phyloP scores from a whole-genome alignment of 2,113 vertebrate species.

The Poeciliopsis prolifica region DNA sequence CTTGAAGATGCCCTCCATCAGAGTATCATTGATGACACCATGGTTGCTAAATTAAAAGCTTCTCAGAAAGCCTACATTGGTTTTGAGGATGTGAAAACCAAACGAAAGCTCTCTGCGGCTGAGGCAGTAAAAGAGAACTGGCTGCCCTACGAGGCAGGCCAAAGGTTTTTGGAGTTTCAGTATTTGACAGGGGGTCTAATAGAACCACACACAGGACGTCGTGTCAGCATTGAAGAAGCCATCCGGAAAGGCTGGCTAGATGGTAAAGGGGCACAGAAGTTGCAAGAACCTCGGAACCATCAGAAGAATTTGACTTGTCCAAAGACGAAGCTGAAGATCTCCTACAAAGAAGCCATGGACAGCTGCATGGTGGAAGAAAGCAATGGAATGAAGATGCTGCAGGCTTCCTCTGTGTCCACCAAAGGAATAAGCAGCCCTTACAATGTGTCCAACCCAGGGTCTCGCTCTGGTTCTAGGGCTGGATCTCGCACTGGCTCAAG shows the following conservation, averaged over 20 bases:
- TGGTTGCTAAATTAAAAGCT: slow-evolving; percentile 90
- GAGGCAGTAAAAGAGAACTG: slow-evolving; percentile 96
- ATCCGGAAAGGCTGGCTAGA: slow-evolving; percentile 91
- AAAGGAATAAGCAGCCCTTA: slow-evolving; percentile 98
- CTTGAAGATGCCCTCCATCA: slow-evolving; percentile 90
- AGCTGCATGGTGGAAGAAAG: slow-evolving; percentile 96
- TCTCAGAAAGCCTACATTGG: slow-evolving; percentile 93
- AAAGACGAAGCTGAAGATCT: slow-evolving; percentile 98
- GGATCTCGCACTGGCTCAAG: slow-evolving; percentile 74
- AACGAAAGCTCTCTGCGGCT: slow-evolving; percentile 92
- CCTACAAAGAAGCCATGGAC: slow-evolving; percentile 95
- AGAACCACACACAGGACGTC: slow-evolving; percentile 84
- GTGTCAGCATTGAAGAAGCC: slow-evolving; percentile 89
- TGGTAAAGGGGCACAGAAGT: slow-evolving; percentile 87
- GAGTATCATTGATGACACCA: slow-evolving; percentile 89
- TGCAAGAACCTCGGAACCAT: slow-evolving; percentile 88
- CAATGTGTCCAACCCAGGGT: slow-evolving; percentile 90
- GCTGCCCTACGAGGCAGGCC: slow-evolving; percentile 95
- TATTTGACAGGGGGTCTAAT: slow-evolving; percentile 93
- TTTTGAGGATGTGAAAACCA: slow-evolving; percentile 93
- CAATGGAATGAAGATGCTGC: slow-evolving; percentile 91
- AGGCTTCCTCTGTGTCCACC: slow-evolving; percentile 91
- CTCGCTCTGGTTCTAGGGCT: slow-evolving; percentile 88
- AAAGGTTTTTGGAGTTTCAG: slow-evolving; percentile 96
- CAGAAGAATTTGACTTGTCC: slow-evolving; percentile 94